Conservation (phyloP, 2,888 invertebrate species). For the Acleris emargana region DNA sequence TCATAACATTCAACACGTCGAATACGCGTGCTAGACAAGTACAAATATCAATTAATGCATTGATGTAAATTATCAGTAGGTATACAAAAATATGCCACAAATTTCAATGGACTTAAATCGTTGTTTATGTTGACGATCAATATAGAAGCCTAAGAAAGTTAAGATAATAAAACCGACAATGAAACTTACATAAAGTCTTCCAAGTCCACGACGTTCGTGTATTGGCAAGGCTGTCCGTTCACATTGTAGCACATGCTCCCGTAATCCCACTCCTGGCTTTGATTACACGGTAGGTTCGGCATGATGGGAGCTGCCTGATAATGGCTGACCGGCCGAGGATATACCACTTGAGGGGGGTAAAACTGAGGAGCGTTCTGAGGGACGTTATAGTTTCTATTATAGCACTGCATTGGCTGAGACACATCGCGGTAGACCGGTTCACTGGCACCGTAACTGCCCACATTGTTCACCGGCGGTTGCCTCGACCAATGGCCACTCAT, state of each 20-base stretch:
- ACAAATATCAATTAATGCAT: conserved; percentile 7
- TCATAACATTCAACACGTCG: conserved; percentile 26
- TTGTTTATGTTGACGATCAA: too few relatives aligned
- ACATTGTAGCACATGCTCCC: conserved; percentile 86
- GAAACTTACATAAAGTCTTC: conserved; percentile 90
- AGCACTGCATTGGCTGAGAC: conserved; percentile 59
- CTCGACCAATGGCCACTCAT: conserved; percentile 62
- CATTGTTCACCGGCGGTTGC: conserved; percentile 48
- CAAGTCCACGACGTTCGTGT: conserved; percentile 86
- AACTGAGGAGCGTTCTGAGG: conserved; percentile 51
- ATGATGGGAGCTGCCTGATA: conserved; percentile 51
- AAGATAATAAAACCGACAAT: background rate
- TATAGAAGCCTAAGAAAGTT: background rate
- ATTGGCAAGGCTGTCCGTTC: conserved; percentile 86
- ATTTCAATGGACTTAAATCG: background rate
- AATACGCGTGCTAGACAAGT: conserved; percentile 18
- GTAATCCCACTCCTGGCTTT: conserved; percentile 84
- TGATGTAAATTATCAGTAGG: conserved; percentile 3
- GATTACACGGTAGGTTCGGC: conserved; percentile 76
- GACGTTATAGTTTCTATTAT: conserved; percentile 50
- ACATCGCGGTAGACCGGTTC: conserved; percentile 47
- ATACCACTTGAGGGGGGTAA: conserved; percentile 49
- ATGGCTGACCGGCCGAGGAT: conserved; percentile 48
- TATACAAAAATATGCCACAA: background rate
- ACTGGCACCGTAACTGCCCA: conserved; percentile 55